Base-by-base conservation (phyloP, 2,113 vertebrate genomes). In the Pseudorhombus dupliciocellatus region DNA sequence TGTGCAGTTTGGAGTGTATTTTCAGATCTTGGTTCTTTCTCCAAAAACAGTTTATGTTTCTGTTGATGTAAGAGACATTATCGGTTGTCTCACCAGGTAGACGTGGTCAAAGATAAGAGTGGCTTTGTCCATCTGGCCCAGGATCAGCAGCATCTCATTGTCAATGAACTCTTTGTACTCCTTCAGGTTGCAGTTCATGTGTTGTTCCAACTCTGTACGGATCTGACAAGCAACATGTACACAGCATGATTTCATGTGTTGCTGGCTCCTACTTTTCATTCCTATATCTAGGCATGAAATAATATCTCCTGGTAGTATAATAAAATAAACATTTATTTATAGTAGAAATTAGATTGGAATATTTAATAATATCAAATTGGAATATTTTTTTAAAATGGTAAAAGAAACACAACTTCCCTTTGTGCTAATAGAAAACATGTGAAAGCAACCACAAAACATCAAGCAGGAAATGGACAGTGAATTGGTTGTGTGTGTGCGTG, bases 101-200 rank as follows among this genome's bases (percentile, higher is more conserved):
- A 99, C 92, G 10, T 99, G 96, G 79, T 99, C 97, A 59, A 99
- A 99, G 84, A 99, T 98, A 56, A 98, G 95, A 9, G 97, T 96
- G 1, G 97, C 95, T 84, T 98, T 99, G 92, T 99, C 98, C 98
- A 99, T 99, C 92, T 99, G 98, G 5, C 98, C 98, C 80, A 99
- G 89, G 88, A 99, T 98, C 16, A 98, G 94, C 60, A 98, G 93
- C 96, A 99, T 98, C 88, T 99, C 97, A 0, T 98, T 99, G 92
- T 99, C 97, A 58, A 99, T 98, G 66, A 96, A 99, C 83, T 97
- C 98, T 82, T 98, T 99, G 90, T 97, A 98, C 80, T 98, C 97
- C 63, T 96, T 98, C 88, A 99, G 88, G 88, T 97, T 99, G 84
- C 96, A 96, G 80, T 94, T 98, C 96, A 99, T 97, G 80, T 98